Conservation (phyloP, 2,113 vertebrate species). For the Struthidea cinerea region DNA sequence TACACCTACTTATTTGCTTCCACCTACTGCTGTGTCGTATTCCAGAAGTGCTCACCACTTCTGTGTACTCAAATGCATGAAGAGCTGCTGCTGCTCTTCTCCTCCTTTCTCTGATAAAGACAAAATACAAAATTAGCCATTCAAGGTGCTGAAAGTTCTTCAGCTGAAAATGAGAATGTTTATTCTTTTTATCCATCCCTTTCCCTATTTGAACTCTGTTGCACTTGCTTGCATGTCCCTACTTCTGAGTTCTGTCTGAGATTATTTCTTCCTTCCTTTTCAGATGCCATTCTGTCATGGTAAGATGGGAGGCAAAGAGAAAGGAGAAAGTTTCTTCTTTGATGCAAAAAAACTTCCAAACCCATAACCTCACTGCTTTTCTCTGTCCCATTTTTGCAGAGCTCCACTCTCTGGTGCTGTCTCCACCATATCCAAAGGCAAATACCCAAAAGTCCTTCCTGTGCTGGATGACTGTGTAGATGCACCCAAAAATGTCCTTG, state of each 20-base stretch:
- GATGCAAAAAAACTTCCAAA: background rate
- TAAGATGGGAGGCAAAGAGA: background rate
- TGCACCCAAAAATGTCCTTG: background rate
- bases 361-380: background rate
- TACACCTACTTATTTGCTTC: background rate
- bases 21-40: background rate
- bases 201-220: background rate
- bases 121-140: background rate
- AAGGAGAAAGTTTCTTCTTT: background rate
- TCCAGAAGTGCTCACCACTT: background rate
- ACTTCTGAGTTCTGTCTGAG: background rate
- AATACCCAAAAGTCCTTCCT: rapidly evolving
- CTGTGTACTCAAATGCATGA: background rate
- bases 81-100: background rate
- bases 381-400: background rate
- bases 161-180: background rate
- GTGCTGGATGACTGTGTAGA: background rate
- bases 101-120: background rate
- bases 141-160: background rate
- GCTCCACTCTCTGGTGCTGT: background rate
- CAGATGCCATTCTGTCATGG: background rate
- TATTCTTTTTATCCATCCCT: background rate
- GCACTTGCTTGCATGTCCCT: background rate
- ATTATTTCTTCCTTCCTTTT: background rate
- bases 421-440: background rate